A percentile compares a stretch with the other conserved stretches of the same genome.
Conservation (phyloP, 30 jellyfish, hydroid and myxozoan species). For the Aurelia sp. region DNA sequence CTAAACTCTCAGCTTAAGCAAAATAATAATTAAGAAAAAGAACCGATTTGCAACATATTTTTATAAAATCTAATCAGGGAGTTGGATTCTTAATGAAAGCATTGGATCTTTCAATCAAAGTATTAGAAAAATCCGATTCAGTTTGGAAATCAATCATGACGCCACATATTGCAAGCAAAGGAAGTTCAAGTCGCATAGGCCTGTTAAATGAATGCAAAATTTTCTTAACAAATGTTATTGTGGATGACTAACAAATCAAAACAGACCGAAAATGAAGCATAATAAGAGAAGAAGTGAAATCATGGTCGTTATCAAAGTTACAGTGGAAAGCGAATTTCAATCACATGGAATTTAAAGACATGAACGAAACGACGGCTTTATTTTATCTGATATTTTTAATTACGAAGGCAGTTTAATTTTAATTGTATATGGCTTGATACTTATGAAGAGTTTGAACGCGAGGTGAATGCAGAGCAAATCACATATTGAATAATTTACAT, state of each 20-base stretch:
- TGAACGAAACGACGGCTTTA: background rate
- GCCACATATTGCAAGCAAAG: constrained; percentile 25
- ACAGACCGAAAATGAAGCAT: constrained; percentile 50
- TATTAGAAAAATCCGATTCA: background rate
- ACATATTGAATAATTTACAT: no score
- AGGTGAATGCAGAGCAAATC: no score
- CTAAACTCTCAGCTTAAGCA: constrained; percentile 6
- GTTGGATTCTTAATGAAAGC: constrained; percentile 19
- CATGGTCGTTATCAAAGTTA: constrained; percentile 15
- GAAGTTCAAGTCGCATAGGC: constrained; percentile 8
- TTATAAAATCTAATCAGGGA: constrained; percentile 40
- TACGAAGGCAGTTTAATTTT: background rate
- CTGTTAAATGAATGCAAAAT: constrained; percentile 68
- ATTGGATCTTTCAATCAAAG: background rate
- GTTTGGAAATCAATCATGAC: constrained; percentile 4
- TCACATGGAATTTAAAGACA: no score
- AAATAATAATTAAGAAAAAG: constrained; percentile 24
- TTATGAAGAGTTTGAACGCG: no score
- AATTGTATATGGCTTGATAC: no score
- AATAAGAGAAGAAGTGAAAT: constrained; percentile 29
- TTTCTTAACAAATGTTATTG: constrained; percentile 30
- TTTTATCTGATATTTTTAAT: constrained; percentile 21
- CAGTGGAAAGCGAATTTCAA: constrained; percentile 51
- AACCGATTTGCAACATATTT: constrained; percentile 47
- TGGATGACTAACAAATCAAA: constrained; percentile 46